Evolutionary conservation across 1,140 invertebrate species (phyloP).

Genomic region (Penaeus indicus): DNA sequence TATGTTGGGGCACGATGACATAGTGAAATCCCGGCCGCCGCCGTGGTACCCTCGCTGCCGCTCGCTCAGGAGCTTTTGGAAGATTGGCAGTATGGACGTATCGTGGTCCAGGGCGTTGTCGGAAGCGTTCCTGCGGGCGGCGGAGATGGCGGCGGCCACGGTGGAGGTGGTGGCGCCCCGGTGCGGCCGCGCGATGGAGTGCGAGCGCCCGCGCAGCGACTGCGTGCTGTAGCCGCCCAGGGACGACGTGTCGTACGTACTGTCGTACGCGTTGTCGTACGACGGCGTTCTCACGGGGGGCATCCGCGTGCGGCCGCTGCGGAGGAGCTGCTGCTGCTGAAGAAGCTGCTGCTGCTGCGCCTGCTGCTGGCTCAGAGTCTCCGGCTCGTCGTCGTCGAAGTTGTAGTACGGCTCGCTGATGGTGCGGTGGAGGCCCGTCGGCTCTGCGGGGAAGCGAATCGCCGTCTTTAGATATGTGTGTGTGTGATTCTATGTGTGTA

Average conservation of each 20-base stretch:
- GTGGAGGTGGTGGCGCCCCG: conserved; percentile 63
- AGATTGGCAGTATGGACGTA: conserved; percentile 86
- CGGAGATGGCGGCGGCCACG: conserved; percentile 67
- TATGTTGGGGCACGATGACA: conserved; percentile 92
- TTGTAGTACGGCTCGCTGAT: conserved; percentile 64
- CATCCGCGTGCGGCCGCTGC: conserved; percentile 65
- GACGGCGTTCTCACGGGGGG: conserved; percentile 64
- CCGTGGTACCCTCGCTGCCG: conserved; percentile 73
- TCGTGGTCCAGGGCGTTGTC: conserved; percentile 77
- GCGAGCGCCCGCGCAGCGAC: conserved; percentile 29
- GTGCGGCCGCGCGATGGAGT: conserved; percentile 15
- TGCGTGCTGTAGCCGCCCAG: conserved; percentile 48
- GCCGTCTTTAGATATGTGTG: background rate
- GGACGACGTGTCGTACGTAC: conserved; percentile 26
- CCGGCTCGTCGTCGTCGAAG: conserved; percentile 53
- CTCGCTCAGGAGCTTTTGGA: conserved; percentile 89
- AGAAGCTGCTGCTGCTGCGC: conserved; percentile 50
- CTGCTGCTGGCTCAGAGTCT: conserved; percentile 36
- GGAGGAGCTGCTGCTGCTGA: conserved; percentile 46
- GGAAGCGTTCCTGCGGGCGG: conserved; percentile 78
- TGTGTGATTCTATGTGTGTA: background rate
- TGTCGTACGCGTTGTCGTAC: conserved; percentile 49
- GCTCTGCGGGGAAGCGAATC: conserved; percentile 36
- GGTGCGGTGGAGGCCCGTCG: conserved; percentile 61
- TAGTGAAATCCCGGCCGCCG: conserved; percentile 75